A percentile compares a stretch with the other conserved stretches of the same genome.
Conservation (phyloP, 2,113 vertebrate species). For the Muntiacus reevesi region DNA sequence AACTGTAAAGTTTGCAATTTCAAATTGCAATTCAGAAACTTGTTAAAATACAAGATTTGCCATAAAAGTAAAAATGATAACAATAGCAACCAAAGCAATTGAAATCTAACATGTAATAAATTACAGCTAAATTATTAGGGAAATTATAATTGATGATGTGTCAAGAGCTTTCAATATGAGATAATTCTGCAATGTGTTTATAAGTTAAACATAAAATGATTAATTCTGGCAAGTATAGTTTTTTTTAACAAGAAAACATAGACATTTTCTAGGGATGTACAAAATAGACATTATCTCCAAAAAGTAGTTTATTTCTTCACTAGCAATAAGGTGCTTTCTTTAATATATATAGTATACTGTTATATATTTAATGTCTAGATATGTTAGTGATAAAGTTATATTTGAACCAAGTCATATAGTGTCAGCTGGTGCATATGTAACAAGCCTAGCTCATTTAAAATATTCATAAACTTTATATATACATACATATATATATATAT, state of each 20-base stretch:
- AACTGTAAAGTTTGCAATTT: slow-evolving; percentile 63
- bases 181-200: slow-evolving; percentile 58
- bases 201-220: slow-evolving; percentile 59
- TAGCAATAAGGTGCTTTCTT: neutral
- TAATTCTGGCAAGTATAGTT: neutral
- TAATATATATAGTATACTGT: neutral
- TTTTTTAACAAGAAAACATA: neutral
- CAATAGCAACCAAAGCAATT: slow-evolving; percentile 72
- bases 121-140: slow-evolving; percentile 29
- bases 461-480: neutral
- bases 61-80: slow-evolving; percentile 78
- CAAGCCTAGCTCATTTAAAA: neutral
- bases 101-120: slow-evolving; percentile 72
- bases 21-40: slow-evolving; percentile 71
- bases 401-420: neutral
- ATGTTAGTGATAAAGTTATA: neutral
- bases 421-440: neutral
- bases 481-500: neutral
- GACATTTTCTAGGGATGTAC: neutral
- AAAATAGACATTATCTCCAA: neutral
- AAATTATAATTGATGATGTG: slow-evolving; percentile 69
- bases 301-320: neutral
- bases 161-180: slow-evolving; percentile 68
- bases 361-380: neutral
- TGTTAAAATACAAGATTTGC: slow-evolving; percentile 74